phyloP scores from a whole-genome alignment of 2,797 vertebrate genomes.

The Bufotes viridis region DNA sequence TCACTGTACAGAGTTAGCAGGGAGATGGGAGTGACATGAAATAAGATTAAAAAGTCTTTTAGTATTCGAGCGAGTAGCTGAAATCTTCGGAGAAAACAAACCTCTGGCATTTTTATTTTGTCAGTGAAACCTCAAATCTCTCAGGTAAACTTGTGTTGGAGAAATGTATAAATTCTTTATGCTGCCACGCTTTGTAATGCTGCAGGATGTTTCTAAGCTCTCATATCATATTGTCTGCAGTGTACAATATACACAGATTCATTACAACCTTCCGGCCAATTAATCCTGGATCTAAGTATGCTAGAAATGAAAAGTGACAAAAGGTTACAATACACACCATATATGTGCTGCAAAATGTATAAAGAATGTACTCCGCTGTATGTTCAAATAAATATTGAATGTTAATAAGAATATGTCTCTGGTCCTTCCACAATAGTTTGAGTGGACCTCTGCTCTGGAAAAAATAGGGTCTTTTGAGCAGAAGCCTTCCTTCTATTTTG shows the following conservation, averaged over 20 bases:
- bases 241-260: slow-evolving; percentile 17
- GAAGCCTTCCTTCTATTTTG: too few relatives aligned
- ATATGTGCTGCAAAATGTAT: background rate
- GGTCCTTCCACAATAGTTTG: too few relatives aligned
- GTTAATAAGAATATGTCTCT: background rate
- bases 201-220: slow-evolving; percentile 24
- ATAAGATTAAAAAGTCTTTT: slow-evolving; percentile 23
- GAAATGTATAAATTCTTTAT: slow-evolving; percentile 56
- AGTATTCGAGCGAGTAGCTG: slow-evolving; percentile 38
- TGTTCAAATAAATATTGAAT: background rate
- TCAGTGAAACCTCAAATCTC: slow-evolving; percentile 56
- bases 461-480: too few relatives aligned
- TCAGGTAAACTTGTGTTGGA: slow-evolving; percentile 52
- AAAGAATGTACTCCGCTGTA: background rate
- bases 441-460: too few relatives aligned
- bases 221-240: slow-evolving; percentile 13
- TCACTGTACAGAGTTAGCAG: background rate
- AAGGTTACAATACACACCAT: background rate
- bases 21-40: background rate
- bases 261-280: slow-evolving; percentile 11
- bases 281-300: slow-evolving; percentile 18
- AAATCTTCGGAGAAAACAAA: slow-evolving; percentile 45
- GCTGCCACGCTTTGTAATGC: slow-evolving; percentile 35
- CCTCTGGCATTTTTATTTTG: slow-evolving; percentile 56
- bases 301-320: background rate